phyloP scores from a whole-genome alignment of 2,113 vertebrate genomes.

The Cavia aperea region DNA sequence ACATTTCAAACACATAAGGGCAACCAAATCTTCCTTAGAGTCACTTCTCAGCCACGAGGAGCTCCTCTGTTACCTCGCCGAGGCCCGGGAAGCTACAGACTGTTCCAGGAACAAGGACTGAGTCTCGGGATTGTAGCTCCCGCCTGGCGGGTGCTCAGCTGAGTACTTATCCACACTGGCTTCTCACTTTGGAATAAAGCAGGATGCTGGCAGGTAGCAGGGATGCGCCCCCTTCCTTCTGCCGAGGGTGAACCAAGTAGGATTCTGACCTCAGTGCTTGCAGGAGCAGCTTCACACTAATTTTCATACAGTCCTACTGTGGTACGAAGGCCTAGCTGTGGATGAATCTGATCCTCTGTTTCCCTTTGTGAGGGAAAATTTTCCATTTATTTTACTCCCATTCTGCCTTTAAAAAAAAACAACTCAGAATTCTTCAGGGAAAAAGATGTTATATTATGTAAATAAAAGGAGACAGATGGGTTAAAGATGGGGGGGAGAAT shows the following conservation, averaged over 20 bases:
- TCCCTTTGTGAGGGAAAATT: not conserved
- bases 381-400: constrained; percentile 40
- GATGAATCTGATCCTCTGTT: not conserved
- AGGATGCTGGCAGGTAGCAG: not conserved
- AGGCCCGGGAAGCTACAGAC: constrained; percentile 34
- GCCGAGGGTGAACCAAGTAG: not conserved
- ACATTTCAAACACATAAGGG: constrained; percentile 48
- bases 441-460: constrained; percentile 63
- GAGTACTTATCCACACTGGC: not conserved
- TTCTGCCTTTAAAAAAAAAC: constrained; percentile 25
- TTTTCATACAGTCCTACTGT: not conserved
- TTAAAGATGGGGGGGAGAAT: constrained; percentile 61
- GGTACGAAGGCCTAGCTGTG: not conserved
- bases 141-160: constrained; percentile 1
- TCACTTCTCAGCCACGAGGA: constrained; percentile 46
- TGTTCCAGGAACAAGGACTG: constrained; percentile 47
- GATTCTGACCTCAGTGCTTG: not conserved
- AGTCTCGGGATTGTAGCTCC: constrained; percentile 38
- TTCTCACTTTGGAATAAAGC: constrained; percentile 18
- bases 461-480: constrained; percentile 71
- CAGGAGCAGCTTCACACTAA: not conserved
- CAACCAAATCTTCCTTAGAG: constrained; percentile 42
- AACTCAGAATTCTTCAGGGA: constrained; percentile 41
- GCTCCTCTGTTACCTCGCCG: constrained; percentile 44
- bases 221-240: not conserved